Base-by-base conservation (phyloP, 2,113 vertebrate genomes). In the Rhagologus leucostigma region DNA sequence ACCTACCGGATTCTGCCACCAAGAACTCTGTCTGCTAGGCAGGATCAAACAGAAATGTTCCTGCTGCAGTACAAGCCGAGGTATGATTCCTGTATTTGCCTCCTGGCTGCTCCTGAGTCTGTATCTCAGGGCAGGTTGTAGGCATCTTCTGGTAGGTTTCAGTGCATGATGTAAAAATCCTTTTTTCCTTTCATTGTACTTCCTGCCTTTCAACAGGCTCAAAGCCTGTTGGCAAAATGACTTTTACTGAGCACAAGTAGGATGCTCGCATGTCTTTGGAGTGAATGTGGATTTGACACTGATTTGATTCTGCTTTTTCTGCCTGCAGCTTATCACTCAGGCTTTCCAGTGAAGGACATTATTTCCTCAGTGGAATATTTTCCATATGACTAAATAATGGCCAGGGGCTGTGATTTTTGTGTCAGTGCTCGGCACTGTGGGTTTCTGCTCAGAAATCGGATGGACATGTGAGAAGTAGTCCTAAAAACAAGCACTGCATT, bases 281-380 rank as follows among this genome's bases (percentile, higher is more conserved):
- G 68, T 35, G 55, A 88, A 93, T n/a, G 78, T 87, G 74, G 75
- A 35, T 80, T 93, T 93, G 84, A 83, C 73, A 39, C 75, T 93
- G 90, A 88, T 91, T 94, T 74, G 52, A 80, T 95, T 83, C 87
- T 90, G 71, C 62, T 67, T 64, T 91, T 83, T 41, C 68, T 88
- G 82, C 93, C 90, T 94, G 95, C 68, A 96, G 92, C 75, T 96
- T 67, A 59, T 93, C 91, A 85, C 93, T 88, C 91, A 53, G 55
- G 44, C 76, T 91, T 60, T 75, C 86, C 80, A 89, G 19, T 37
- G 89, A 92, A 94, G 89, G 89, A 84, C 91, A 5, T 90, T 44
- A 56, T 78, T 94, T 94, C 84, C 69, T 95, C 23, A 4, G 71
- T 92, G 42, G 79, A 84, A 73, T 89, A 92, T 75, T 95, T 95